Evolutionary conservation across 2,888 invertebrate genomes (phyloP), one percentile per base, ranked within the genome.

Genomic region (Catocala fraxini): DNA sequence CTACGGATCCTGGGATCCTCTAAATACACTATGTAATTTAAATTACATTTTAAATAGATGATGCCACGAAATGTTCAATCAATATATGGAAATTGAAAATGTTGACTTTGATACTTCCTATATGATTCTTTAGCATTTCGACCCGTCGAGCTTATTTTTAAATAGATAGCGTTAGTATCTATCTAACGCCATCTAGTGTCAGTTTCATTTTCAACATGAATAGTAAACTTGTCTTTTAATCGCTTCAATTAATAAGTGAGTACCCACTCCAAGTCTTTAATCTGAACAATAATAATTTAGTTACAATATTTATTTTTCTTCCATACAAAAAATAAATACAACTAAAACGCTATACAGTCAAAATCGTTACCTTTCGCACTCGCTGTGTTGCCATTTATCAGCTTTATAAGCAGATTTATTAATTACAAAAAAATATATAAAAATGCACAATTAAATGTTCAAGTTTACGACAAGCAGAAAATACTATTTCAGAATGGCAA

Each of bases 321-420:
- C 47, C 12, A 51, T 59, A 72, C 56, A 59, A 70, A 75, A 74
- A 77, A 75, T 75, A 71, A 73, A 71, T 71, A 64, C 48, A 76
- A 75, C 73, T 65, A 72, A 72, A 62, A 45, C 10, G 6, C 55
- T 51, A 62, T 46, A 62, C 59, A 59, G 49, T 74, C 64, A 52
- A 59, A 4, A 52, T 45, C 53, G 39, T 59, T 55, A 59, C 48
- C 6, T 49, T 46, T 65, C 59, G 52, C 51, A 33, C 12, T 41
- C 10, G 2, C 12, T 46, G 60, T 68, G 70, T 65, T 68, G 68
- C 70, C 73, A 60, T 39, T 6, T 51, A 2, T 15, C 6, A 60
- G 12, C 45, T 34, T 46, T 41, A 15, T 15, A 49, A 60, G 58
- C 48, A 11, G 6, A 43, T 48, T 25, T 39, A 43, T 35, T 5